These are phyloP conservation scores for Camptogramma bilineatum DNA, from an alignment of 2,888 invertebrate species.

Conservation along the genomic window DNA sequence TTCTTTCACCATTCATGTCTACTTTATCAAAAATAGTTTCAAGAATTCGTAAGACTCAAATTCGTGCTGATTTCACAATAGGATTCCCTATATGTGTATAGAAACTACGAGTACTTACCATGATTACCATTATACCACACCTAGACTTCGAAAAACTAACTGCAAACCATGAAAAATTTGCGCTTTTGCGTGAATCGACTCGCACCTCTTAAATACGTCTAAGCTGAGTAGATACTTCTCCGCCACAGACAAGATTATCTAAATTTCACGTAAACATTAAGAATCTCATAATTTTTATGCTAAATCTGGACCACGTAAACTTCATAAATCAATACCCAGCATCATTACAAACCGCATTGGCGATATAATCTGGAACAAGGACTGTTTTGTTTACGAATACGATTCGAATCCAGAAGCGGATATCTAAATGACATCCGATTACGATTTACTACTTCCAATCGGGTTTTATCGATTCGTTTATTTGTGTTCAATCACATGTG, in stretches of 20 bases:
- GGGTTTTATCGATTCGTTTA: constrained; percentile 14
- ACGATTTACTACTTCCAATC: constrained; percentile 44
- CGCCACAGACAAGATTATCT: neutral
- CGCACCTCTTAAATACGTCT: neutral
- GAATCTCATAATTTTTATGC: too few relatives aligned
- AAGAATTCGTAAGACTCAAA: too few relatives aligned
- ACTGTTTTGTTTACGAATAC: constrained; percentile 37
- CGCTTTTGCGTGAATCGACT: neutral
- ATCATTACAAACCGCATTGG: neutral
- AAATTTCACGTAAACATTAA: too few relatives aligned
- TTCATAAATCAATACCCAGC: constrained; percentile 2
- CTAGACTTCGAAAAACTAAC: neutral
- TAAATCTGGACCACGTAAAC: neutral
- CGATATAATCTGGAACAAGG: constrained; percentile 33
- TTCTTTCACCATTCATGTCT: too few relatives aligned
- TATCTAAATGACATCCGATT: constrained; percentile 41
- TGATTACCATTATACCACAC: too few relatives aligned
- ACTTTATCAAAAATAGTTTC: too few relatives aligned
- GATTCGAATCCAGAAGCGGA: constrained; percentile 34
- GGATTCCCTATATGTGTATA: too few relatives aligned
- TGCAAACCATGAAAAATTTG: neutral
- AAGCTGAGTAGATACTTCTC: neutral
- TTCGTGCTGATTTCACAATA: too few relatives aligned
- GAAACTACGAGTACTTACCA: too few relatives aligned
- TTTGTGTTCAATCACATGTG: constrained; percentile 9